Percentiles rank a stretch among this genome's conserved stretches.
Evolutionary conservation across 2,888 invertebrate genomes (phyloP).

Genomic region (Luperina nickerlii): DNA sequence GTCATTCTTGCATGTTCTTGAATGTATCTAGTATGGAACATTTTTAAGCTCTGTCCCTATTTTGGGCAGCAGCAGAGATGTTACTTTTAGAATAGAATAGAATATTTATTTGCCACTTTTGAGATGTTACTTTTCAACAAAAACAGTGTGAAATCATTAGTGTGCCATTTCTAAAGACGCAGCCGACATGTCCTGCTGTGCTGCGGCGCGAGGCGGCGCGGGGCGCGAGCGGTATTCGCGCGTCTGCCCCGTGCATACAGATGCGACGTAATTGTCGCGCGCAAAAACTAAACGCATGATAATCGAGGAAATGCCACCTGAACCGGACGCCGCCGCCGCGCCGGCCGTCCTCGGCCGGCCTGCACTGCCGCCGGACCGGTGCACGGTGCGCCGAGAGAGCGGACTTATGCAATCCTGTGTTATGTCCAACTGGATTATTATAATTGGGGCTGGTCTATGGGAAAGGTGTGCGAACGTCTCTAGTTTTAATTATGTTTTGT

Average conservation of each 20-base stretch:
- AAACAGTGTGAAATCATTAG: slow-evolving; percentile 43
- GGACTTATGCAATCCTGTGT: slow-evolving; percentile 48
- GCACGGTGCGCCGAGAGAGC: slow-evolving; percentile 45
- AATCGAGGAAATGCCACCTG: slow-evolving; percentile 84
- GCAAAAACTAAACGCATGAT: slow-evolving; percentile 86
- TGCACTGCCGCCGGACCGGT: slow-evolving; percentile 62
- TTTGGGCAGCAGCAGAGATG: background rate
- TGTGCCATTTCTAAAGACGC: slow-evolving; percentile 30
- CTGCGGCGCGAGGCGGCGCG: slow-evolving; percentile 68
- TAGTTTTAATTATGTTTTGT: slow-evolving; percentile 19
- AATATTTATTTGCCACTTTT: too few relatives aligned
- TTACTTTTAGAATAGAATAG: too few relatives aligned
- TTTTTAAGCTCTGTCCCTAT: background rate
- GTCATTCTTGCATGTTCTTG: background rate
- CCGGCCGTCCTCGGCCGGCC: slow-evolving; percentile 24
- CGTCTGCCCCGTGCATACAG: slow-evolving; percentile 85
- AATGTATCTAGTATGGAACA: background rate
- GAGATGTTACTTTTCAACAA: slow-evolving; percentile 2
- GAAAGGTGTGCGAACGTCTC: slow-evolving; percentile 23
- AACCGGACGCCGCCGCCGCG: slow-evolving; percentile 49
- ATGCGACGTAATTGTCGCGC: slow-evolving; percentile 84
- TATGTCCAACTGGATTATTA: slow-evolving; percentile 50
- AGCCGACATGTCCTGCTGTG: slow-evolving; percentile 53
- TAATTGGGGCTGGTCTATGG: slow-evolving; percentile 56
- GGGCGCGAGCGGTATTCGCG: slow-evolving; percentile 64